Conservation (phyloP, 2,888 invertebrate genomes). For the Cryptophagus acutangulus region DNA sequence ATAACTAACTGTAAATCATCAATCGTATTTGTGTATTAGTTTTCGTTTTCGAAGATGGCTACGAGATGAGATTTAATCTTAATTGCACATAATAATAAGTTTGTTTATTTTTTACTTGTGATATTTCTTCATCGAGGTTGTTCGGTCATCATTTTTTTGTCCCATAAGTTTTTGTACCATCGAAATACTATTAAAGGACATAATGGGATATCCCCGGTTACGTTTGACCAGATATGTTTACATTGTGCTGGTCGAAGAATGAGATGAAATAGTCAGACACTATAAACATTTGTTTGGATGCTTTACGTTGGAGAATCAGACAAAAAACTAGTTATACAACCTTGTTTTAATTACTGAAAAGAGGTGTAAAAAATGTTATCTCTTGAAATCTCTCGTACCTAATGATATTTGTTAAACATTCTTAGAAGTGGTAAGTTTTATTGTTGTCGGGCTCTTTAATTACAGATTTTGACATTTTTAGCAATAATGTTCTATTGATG, state of each 20-base stretch:
- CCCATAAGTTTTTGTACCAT: constrained; percentile 28
- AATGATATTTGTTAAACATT: constrained; percentile 32
- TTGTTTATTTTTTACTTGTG: constrained; percentile 7
- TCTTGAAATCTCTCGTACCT: constrained; percentile 28
- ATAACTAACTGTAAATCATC: too few species aligned
- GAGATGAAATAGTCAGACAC: too few species aligned
- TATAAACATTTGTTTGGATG: constrained; percentile 3
- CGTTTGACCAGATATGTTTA: constrained; percentile 18
- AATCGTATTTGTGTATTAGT: constrained; percentile 8
- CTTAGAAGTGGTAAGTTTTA: constrained; percentile 26
- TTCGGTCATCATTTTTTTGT: constrained; percentile 13
- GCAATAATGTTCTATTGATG: constrained; percentile 21
- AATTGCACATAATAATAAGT: constrained; percentile 3
- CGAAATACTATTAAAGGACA: constrained; percentile 31
- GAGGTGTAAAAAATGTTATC: constrained; percentile 39
- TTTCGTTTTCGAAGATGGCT: constrained; percentile 8
- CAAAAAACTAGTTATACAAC: constrained; percentile 39
- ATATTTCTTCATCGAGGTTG: background rate
- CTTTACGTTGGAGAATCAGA: constrained; percentile 19
- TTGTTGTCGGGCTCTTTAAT: constrained; percentile 24
- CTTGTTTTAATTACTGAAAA: constrained; percentile 40
- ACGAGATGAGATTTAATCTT: background rate
- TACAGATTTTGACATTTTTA: constrained; percentile 27
- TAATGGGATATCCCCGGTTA: constrained; percentile 31
- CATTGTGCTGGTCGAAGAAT: constrained; percentile 1